Evolutionary conservation across 2,113 vertebrate genomes (phyloP).

Genomic region (Drymodes brunneopygia): DNA sequence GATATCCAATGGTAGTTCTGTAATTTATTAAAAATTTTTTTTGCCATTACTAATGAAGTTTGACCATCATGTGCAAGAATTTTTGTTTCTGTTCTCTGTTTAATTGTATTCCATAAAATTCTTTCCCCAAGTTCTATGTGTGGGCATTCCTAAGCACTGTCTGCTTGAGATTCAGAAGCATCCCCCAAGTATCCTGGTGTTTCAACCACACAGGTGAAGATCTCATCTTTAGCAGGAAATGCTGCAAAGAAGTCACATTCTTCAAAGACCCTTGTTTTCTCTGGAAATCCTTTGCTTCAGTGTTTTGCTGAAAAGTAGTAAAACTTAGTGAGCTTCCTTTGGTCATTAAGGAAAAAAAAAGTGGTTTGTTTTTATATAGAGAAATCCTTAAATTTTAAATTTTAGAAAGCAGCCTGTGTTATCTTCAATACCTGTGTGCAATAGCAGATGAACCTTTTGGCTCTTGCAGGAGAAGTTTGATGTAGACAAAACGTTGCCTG

Average conservation of each 20-base stretch:
- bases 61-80: background rate
- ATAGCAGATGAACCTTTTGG: background rate
- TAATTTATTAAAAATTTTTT: background rate
- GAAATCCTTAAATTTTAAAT: background rate
- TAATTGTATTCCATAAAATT: background rate
- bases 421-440: background rate
- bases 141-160: background rate
- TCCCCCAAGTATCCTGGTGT: background rate
- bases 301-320: background rate
- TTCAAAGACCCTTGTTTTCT: background rate
- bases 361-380: background rate
- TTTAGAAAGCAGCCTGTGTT: background rate
- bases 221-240: background rate
- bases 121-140: background rate
- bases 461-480: background rate
- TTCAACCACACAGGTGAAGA: background rate
- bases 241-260: background rate
- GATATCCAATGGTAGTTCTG: background rate
- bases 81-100: background rate
- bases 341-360: background rate
- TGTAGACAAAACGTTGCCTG: background rate
- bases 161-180: background rate
- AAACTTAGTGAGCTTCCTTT: background rate
- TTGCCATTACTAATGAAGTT: background rate
- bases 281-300: background rate